These are phyloP conservation scores for Tinamus guttatus DNA, from an alignment of 2,113 vertebrate species.

Conservation along the genomic window DNA sequence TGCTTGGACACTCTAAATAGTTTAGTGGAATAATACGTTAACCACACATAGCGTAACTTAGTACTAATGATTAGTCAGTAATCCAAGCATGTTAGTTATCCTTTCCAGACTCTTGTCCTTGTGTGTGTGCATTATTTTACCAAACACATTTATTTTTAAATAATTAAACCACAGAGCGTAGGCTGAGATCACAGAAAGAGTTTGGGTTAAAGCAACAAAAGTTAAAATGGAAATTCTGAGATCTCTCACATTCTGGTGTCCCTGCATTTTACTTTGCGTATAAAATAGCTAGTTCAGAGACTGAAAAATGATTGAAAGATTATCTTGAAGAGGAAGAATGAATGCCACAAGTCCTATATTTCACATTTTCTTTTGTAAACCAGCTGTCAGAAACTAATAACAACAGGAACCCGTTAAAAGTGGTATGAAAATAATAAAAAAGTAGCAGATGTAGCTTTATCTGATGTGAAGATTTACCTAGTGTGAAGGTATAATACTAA, in stretches of 20 bases:
- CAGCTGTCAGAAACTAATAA: not conserved
- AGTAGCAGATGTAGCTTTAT: not conserved
- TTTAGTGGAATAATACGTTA: not conserved
- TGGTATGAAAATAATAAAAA: not conserved
- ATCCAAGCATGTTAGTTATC: not conserved
- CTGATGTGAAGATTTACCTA: not conserved
- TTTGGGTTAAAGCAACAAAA: not conserved
- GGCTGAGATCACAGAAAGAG: not conserved
- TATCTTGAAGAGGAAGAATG: not conserved
- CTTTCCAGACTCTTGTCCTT: not conserved
- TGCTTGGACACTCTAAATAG: not conserved
- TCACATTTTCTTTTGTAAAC: not conserved
- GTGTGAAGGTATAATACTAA: not conserved
- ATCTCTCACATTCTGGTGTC: not conserved
- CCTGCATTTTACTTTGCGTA: not conserved
- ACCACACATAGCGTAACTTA: constrained; percentile 26
- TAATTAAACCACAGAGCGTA: not conserved
- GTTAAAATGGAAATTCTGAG: constrained; percentile 25
- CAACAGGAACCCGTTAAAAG: rapidly evolving
- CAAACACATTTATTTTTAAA: constrained; percentile 12
- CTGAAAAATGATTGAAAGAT: not conserved
- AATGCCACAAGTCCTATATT: not conserved
- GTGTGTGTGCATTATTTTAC: not conserved
- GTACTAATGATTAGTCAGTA: constrained; percentile 15
- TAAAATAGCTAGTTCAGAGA: not conserved